Percentiles rank a stretch among this genome's conserved stretches.
These are phyloP conservation scores for Acleris emargana DNA, from an alignment of 2,888 invertebrate species.

Conservation along the genomic window DNA sequence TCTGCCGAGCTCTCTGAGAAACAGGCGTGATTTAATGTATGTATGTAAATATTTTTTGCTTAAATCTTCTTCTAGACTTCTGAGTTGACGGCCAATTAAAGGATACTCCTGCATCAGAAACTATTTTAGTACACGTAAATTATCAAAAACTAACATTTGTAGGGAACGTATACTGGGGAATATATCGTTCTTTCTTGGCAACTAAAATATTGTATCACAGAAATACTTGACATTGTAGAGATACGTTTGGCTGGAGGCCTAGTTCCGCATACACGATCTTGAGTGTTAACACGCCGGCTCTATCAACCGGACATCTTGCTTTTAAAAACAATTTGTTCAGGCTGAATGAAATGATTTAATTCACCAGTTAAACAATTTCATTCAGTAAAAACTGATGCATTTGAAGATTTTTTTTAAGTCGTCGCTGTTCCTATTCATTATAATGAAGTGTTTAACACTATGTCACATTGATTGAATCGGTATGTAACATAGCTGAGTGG, in stretches of 20 bases:
- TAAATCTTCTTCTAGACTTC: too few relatives aligned
- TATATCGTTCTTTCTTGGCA: slow-evolving; percentile 53
- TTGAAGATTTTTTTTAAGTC: too few relatives aligned
- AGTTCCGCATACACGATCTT: slow-evolving; percentile 60
- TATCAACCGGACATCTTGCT: slow-evolving; percentile 19
- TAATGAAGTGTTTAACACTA: too few relatives aligned
- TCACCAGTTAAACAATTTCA: not conserved
- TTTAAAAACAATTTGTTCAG: slow-evolving; percentile 1
- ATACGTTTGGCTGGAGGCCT: slow-evolving; percentile 58
- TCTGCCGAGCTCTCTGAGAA: too few relatives aligned
- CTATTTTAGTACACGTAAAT: not conserved
- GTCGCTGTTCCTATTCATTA: too few relatives aligned
- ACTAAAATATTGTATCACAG: slow-evolving; percentile 56
- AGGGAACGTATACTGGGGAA: slow-evolving; percentile 53
- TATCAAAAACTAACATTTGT: slow-evolving; percentile 50
- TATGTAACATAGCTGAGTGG: too few relatives aligned
- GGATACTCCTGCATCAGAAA: not conserved
- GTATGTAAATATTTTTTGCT: too few relatives aligned
- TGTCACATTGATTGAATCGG: too few relatives aligned
- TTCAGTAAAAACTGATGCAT: too few relatives aligned
- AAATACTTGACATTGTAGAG: slow-evolving; percentile 73
- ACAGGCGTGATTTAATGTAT: too few relatives aligned
- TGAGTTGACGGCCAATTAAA: too few relatives aligned
- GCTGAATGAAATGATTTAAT: slow-evolving; percentile 31
- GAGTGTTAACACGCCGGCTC: slow-evolving; percentile 28